These are phyloP conservation scores for Cyprinodon variegatus DNA, from an alignment of 2,113 vertebrate genomes.

Conservation along the genomic window DNA sequence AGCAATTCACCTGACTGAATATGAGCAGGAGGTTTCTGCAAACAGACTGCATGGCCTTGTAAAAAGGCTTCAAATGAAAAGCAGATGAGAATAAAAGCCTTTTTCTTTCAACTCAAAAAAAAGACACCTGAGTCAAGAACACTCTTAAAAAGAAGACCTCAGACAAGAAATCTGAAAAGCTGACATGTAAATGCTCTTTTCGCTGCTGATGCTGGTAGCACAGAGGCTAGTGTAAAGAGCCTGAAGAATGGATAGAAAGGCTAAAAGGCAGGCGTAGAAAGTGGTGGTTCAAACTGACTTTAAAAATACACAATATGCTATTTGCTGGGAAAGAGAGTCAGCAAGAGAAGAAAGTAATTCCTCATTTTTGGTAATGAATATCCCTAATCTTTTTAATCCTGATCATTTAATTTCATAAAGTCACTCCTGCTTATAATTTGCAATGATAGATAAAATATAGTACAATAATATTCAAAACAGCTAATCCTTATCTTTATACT, in stretches of 20 bases:
- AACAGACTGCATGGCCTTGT: constrained; percentile 21
- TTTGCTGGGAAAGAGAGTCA: neutral
- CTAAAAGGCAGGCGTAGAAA: constrained; percentile 15
- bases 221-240: constrained; percentile 40
- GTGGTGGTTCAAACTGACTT: constrained; percentile 1
- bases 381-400: neutral
- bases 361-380: neutral
- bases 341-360: neutral
- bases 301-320: neutral
- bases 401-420: too few species aligned
- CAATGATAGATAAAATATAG: too few species aligned
- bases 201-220: constrained; percentile 38
- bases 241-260: constrained; percentile 16
- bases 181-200: constrained; percentile 55
- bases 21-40: constrained; percentile 26
- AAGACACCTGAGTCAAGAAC: constrained; percentile 50
- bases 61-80: constrained; percentile 58
- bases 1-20: constrained; percentile 34
- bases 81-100: constrained; percentile 47
- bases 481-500: too few species aligned
- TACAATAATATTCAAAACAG: too few species aligned
- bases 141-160: constrained; percentile 16
- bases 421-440: too few species aligned
- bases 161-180: constrained; percentile 42
- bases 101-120: constrained; percentile 29